phyloP scores from a whole-genome alignment of 2,113 vertebrate species.

The Macaca fascicularis region DNA sequence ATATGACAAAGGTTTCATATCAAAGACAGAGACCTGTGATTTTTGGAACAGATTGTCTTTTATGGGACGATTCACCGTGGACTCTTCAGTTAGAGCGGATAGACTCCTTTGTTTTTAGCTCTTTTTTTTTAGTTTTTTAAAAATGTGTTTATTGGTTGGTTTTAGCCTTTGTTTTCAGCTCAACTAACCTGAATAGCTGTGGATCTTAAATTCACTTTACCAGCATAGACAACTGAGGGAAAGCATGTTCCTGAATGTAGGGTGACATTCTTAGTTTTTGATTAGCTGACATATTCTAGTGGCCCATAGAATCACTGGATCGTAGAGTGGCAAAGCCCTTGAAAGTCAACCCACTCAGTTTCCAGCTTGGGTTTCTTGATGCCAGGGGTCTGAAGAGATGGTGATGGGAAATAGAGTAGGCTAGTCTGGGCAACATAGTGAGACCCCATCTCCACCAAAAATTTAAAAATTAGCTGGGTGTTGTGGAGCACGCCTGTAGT shows the following conservation, averaged over 20 bases:
- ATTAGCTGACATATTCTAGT: background rate
- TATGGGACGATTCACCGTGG: background rate
- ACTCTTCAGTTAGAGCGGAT: background rate
- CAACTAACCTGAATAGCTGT: background rate
- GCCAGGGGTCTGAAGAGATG: background rate
- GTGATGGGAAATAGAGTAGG: background rate
- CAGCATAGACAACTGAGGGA: background rate
- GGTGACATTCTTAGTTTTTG: background rate
- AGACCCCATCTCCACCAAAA: too few species aligned
- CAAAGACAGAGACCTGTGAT: background rate
- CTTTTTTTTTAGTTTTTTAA: background rate
- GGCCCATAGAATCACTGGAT: background rate
- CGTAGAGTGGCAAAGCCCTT: background rate
- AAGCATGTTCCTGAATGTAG: background rate
- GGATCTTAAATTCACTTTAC: background rate
- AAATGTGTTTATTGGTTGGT: background rate
- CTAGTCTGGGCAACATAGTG: too few species aligned
- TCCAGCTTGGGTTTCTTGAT: background rate
- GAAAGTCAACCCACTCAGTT: background rate
- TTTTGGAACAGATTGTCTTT: background rate
- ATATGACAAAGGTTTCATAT: constrained; percentile 14
- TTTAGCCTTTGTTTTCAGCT: constrained; percentile 16
- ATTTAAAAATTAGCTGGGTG: too few species aligned
- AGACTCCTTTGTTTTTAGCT: background rate
- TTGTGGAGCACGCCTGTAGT: too few species aligned